Evolutionary conservation across 1,140 invertebrate genomes (phyloP).

Genomic region (Panagrolaimus sp.): DNA sequence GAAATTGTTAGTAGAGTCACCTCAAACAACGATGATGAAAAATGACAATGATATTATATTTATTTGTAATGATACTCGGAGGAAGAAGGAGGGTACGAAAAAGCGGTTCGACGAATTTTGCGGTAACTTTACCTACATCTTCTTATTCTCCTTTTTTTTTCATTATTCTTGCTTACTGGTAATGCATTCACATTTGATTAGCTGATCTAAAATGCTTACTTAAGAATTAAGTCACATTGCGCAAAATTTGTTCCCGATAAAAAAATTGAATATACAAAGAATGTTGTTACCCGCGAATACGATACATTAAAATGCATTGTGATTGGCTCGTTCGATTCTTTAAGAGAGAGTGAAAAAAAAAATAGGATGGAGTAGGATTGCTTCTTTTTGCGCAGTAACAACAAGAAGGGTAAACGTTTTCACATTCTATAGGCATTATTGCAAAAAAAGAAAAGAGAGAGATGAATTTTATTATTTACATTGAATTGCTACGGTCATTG

Average conservation of each 20-base stretch:
- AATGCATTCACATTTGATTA: constrained; percentile 16
- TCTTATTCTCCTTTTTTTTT: too few relatives aligned
- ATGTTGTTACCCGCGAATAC: not conserved
- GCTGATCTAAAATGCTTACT: constrained; percentile 3
- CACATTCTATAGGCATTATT: constrained; percentile 13
- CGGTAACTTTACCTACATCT: too few relatives aligned
- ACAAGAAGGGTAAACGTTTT: not conserved
- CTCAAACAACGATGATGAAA: too few relatives aligned
- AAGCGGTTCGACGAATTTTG: too few relatives aligned
- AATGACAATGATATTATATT: too few relatives aligned
- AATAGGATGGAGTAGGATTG: too few relatives aligned
- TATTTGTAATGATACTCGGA: too few relatives aligned
- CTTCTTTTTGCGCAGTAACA: too few relatives aligned
- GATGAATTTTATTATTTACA: constrained; percentile 1
- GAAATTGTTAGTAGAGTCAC: too few relatives aligned
- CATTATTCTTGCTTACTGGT: not conserved
- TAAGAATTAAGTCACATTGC: not conserved
- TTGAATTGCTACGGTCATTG: constrained; percentile 13
- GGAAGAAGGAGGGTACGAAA: too few relatives aligned
- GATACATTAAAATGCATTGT: constrained; percentile 7
- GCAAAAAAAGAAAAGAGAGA: not conserved
- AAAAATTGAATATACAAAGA: too few relatives aligned
- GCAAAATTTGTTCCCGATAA: too few relatives aligned
- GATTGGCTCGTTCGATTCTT: constrained; percentile 1
- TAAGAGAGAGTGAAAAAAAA: not conserved